Percentiles rank a stretch among this genome's conserved stretches.
These are phyloP conservation scores for Pantherophis guttatus DNA, from an alignment of 2,113 vertebrate species.

Conservation along the genomic window DNA sequence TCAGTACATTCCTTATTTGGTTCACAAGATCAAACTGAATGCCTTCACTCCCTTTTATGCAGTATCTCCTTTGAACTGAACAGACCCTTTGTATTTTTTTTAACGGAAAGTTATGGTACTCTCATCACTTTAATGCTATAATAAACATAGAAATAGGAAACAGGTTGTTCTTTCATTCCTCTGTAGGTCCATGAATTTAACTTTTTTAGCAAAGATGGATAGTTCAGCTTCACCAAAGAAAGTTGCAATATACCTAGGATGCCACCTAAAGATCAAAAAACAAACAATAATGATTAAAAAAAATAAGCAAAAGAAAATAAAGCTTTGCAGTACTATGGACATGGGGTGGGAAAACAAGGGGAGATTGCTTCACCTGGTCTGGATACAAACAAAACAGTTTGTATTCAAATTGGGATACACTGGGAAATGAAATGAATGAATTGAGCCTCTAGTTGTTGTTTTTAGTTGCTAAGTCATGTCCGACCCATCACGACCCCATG, in stretches of 20 bases:
- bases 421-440: neutral
- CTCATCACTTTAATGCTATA: neutral
- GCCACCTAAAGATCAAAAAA: neutral
- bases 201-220: neutral
- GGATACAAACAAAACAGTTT: neutral
- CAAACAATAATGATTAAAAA: neutral
- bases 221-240: neutral
- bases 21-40: neutral
- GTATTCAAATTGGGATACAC: neutral
- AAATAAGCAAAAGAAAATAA: neutral
- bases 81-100: neutral
- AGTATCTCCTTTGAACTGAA: neutral
- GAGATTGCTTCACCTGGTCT: neutral
- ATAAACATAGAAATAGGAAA: neutral
- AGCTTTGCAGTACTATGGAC: neutral
- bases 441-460: too few species aligned
- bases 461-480: too few species aligned
- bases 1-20: neutral
- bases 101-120: neutral
- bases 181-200: neutral
- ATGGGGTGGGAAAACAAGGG: neutral
- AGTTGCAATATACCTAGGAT: neutral
- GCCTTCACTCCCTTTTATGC: neutral
- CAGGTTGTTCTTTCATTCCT: neutral
- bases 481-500: too few species aligned